These are phyloP conservation scores for Dromiciops gliroides DNA, from an alignment of 2,113 vertebrate species.

Conservation along the genomic window DNA sequence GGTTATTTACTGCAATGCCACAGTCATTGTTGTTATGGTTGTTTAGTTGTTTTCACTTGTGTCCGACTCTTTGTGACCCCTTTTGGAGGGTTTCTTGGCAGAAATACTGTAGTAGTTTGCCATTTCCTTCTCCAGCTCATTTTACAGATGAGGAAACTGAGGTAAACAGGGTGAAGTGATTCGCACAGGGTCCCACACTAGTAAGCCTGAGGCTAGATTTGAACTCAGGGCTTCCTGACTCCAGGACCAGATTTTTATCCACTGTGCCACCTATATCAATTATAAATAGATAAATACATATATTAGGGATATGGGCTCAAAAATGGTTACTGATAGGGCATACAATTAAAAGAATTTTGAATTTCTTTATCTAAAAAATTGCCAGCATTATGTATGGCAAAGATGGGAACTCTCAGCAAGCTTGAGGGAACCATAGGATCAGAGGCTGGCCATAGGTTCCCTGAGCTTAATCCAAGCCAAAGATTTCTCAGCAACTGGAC, in stretches of 20 bases:
- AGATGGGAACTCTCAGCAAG: not conserved
- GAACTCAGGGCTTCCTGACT: not conserved
- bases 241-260: not conserved
- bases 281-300: too few relatives aligned
- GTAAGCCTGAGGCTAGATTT: not conserved
- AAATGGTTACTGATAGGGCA: too few relatives aligned
- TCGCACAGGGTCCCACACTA: not conserved
- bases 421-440: not conserved
- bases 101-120: not conserved
- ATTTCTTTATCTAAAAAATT: not conserved
- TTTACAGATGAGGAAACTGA: not conserved
- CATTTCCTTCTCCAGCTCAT: not conserved
- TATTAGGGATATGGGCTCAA: too few relatives aligned
- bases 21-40: not conserved
- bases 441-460: not conserved
- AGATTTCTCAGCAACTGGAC: not conserved
- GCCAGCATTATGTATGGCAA: not conserved
- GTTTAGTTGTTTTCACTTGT: not conserved
- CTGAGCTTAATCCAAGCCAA: too few relatives aligned
- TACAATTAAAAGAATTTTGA: not conserved
- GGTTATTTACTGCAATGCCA: too few relatives aligned
- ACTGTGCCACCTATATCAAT: not conserved
- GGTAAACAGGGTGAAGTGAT: not conserved
- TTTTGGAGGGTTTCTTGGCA: not conserved
- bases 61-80: not conserved